Evolutionary conservation across 1,140 invertebrate species (phyloP), one percentile per base, ranked within the genome.

Genomic region (Neotoxoptera formosana): DNA sequence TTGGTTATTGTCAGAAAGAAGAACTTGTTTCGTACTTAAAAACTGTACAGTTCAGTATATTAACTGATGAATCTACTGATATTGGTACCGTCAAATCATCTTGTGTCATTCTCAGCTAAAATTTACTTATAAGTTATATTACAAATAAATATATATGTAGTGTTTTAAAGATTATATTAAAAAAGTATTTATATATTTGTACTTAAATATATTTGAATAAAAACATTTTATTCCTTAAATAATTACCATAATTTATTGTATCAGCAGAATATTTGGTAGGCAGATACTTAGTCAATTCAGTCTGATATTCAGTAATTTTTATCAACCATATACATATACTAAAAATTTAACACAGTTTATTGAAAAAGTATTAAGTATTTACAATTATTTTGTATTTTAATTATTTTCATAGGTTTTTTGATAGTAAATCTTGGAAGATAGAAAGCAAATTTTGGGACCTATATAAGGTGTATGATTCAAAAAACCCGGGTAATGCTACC

Each of bases 381-480:
- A 53, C 51, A 53, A 93, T 76, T 95, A 95, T 94, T 95, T 94
- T 94, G 94, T 95, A 36, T 94, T 95, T 41, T 76, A 2, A 67
- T 67, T 67, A 67, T 67, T 67, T 51, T 92, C 23, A 92, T 25
- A 83, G 41, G 41, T 76, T 48, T 93, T 47, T 93, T 25, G 67
- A 93, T 51, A 30, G 34, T 48, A 67, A 94, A 48, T 90, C 93
- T 53, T 90, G 95, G 90, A 94, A 91, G 56, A 76, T 76, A 76
- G 67, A 76, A 76, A 94, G 94, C 86, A 95, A 94, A 47, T 95
- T 94, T 30, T 94, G 95, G 94, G 56, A 94, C 94, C 93, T 95
- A 48, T 95, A 94, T 93, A 83, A 93, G 81, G 83, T 89, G 86
- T 23, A 95, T 76, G 67, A 76, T 94, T 94, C 8, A 90, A 94